Percentiles rank a stretch among this genome's conserved stretches.
phyloP scores from a whole-genome alignment of 2,113 vertebrate species.

The Nestor notabilis region DNA sequence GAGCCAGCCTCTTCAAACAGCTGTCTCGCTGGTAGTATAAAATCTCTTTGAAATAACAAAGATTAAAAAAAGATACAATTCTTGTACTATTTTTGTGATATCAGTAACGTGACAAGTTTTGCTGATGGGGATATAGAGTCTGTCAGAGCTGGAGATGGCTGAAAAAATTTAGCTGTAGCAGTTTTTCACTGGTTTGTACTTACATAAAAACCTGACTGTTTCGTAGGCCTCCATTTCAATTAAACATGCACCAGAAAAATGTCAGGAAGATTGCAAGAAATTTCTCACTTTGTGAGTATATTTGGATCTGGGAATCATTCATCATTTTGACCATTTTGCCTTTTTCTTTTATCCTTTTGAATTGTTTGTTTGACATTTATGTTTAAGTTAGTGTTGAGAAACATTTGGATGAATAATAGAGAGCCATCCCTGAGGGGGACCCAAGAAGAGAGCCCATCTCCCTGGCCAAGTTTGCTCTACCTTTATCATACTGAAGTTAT shows the following conservation, averaged over 20 bases:
- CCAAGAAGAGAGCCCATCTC: background rate
- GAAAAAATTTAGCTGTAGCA: background rate
- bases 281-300: background rate
- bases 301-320: background rate
- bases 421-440: background rate
- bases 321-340: background rate
- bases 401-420: background rate
- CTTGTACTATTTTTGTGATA: background rate
- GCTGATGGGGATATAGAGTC: background rate
- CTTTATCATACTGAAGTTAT: rapidly evolving
- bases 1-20: background rate
- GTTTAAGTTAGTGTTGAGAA: background rate
- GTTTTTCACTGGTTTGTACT: background rate
- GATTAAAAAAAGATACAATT: background rate
- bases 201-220: background rate
- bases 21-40: background rate
- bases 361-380: background rate
- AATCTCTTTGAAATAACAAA: background rate
- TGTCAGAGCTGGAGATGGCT: background rate
- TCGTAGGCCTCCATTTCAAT: background rate
- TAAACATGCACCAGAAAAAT: background rate
- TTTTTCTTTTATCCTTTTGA: background rate
- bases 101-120: background rate
- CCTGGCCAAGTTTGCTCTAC: background rate
- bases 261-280: background rate